These are phyloP conservation scores for Leptinotarsa tumamoca DNA, from an alignment of 2,888 invertebrate genomes.

Conservation along the genomic window DNA sequence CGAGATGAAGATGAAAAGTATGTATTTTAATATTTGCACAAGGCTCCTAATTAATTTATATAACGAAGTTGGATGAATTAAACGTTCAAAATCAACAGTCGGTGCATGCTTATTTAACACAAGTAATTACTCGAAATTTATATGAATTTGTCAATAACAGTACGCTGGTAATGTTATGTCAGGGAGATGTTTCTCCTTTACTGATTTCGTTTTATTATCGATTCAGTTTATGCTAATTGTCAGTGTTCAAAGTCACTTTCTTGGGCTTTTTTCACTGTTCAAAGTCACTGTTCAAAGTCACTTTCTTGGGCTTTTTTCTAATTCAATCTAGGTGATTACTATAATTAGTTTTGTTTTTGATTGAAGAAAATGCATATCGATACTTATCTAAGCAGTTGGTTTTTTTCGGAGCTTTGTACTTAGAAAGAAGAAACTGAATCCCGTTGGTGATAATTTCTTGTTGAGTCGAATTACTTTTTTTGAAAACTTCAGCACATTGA, in stretches of 20 bases:
- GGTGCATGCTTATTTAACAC: slow-evolving; percentile 13
- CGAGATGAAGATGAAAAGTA: slow-evolving; percentile 36
- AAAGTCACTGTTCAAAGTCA: too few species aligned
- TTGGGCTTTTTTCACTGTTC: too few species aligned
- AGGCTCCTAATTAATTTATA: slow-evolving; percentile 51
- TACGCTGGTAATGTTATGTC: not conserved
- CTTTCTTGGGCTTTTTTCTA: too few species aligned
- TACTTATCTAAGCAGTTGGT: too few species aligned
- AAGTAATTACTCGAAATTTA: slow-evolving; percentile 17
- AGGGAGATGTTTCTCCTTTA: not conserved
- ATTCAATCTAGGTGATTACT: not conserved
- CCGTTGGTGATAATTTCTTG: too few species aligned
- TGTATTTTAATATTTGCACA: slow-evolving; percentile 46
- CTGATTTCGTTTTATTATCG: not conserved
- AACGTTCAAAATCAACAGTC: slow-evolving; percentile 21
- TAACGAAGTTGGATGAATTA: slow-evolving; percentile 41
- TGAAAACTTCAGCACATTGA: too few species aligned
- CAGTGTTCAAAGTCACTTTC: too few species aligned
- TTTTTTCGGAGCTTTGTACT: too few species aligned
- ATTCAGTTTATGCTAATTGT: too few species aligned
- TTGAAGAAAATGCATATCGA: not conserved
- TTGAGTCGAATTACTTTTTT: too few species aligned
- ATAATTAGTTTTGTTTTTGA: not conserved
- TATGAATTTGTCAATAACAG: slow-evolving; percentile 18
- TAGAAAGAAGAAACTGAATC: too few species aligned